These are phyloP conservation scores for Scrobipalpa costella DNA, from an alignment of 2,888 invertebrate species.

Conservation along the genomic window DNA sequence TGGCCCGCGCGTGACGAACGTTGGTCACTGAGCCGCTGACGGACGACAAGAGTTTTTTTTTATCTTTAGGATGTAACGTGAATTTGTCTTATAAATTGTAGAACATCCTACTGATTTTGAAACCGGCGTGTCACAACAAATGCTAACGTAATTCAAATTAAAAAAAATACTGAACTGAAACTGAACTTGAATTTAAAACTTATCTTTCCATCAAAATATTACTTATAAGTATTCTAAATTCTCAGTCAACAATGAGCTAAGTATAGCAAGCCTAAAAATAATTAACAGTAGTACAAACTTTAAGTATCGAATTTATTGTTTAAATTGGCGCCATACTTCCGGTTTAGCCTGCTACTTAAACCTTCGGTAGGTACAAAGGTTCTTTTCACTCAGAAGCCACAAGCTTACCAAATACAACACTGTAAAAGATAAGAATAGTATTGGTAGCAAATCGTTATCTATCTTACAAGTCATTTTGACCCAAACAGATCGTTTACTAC, in stretches of 20 bases:
- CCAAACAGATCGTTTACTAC: constrained; percentile 30
- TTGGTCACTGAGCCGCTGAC: not conserved
- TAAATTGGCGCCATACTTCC: constrained; percentile 15
- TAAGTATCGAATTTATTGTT: not conserved
- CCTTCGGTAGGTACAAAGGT: not conserved
- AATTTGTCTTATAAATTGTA: not conserved
- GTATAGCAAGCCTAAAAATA: not conserved
- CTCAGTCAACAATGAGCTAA: not conserved
- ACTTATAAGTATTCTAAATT: too few species aligned
- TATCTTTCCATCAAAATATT: too few species aligned
- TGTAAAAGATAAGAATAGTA: constrained; percentile 11
- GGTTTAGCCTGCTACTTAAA: not conserved
- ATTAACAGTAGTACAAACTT: not conserved
- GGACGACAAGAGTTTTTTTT: constrained; percentile 7
- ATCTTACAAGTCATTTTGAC: constrained; percentile 26
- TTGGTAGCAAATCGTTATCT: constrained; percentile 27
- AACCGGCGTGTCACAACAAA: too few species aligned
- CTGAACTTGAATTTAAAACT: too few species aligned
- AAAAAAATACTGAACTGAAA: too few species aligned
- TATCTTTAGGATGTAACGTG: not conserved
- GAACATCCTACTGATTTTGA: too few species aligned
- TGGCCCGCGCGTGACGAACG: constrained; percentile 34
- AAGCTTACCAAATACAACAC: constrained; percentile 15
- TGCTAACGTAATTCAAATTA: too few species aligned
- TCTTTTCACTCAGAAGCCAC: not conserved